Conservation (phyloP, 2,113 vertebrate genomes). For the Tachysurus fulvidraco region DNA sequence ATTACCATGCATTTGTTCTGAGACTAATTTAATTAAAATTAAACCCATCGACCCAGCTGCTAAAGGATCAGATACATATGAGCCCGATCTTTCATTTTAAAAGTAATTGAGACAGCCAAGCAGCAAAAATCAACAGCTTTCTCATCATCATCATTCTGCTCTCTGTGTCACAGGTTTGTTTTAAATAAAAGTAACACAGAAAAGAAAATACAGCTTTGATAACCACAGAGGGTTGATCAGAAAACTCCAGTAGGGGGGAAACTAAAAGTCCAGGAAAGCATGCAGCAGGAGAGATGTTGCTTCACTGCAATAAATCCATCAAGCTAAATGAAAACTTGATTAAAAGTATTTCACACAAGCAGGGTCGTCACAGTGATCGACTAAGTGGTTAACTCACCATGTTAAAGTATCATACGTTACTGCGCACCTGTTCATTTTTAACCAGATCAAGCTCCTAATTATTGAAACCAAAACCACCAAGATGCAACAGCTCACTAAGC, state of each 20-base stretch:
- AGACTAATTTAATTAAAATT: conserved; percentile 17
- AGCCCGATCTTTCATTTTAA: background rate
- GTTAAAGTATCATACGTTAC: background rate
- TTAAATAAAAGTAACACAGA: background rate
- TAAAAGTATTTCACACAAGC: background rate
- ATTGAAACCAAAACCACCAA: background rate
- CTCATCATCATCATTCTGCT: background rate
- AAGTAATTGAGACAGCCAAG: background rate
- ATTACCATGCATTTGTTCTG: background rate
- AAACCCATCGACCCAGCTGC: background rate
- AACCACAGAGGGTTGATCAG: background rate
- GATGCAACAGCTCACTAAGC: background rate
- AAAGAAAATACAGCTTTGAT: background rate
- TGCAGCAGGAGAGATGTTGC: background rate
- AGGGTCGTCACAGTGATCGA: background rate
- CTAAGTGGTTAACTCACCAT: background rate
- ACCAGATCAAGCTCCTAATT: background rate
- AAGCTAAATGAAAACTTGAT: background rate
- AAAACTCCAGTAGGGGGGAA: background rate
- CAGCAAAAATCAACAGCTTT: background rate
- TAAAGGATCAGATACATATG: background rate
- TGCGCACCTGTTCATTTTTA: background rate
- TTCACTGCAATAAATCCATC: background rate
- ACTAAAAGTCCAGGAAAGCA: background rate
- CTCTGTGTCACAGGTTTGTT: background rate